Evolutionary conservation across 2,113 vertebrate species (phyloP).

Genomic region (Plestiodon gilberti): DNA sequence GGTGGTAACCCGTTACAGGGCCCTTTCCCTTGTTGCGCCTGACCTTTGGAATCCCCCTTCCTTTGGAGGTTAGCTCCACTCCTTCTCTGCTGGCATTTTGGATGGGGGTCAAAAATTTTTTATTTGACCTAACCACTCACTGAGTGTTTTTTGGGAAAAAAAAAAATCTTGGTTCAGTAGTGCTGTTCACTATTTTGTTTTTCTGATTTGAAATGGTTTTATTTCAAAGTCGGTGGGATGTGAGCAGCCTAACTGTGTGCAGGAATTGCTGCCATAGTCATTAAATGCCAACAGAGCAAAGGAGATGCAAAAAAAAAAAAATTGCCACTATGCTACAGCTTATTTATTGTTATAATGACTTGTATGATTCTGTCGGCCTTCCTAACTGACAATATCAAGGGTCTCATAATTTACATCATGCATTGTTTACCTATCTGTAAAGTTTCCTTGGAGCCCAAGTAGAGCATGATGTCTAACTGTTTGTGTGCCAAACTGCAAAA

Average conservation of each 20-base stretch:
- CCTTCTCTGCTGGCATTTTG: too few species aligned
- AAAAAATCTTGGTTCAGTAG: too few species aligned
- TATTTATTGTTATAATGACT: conserved; percentile 46
- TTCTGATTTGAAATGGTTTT: too few species aligned
- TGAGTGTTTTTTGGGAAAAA: too few species aligned
- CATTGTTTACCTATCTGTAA: conserved; percentile 46
- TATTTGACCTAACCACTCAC: too few species aligned
- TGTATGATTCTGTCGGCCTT: conserved; percentile 19
- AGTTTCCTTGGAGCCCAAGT: conserved; percentile 41
- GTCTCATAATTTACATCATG: conserved; percentile 37
- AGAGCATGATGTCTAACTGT: conserved; percentile 32
- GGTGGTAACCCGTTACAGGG: too few species aligned
- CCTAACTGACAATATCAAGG: conserved; percentile 40
- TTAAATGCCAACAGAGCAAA: conserved; percentile 1
- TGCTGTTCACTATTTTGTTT: too few species aligned
- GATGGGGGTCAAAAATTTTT: too few species aligned
- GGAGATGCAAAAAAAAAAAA: conserved; percentile 6
- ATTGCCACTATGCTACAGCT: background rate
- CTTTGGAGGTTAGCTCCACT: too few species aligned
- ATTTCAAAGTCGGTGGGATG: background rate
- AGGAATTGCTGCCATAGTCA: background rate
- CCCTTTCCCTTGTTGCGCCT: too few species aligned
- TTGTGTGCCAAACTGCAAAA: conserved; percentile 53
- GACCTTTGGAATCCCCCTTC: too few species aligned
- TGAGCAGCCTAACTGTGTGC: background rate